Evolutionary conservation across 2,113 vertebrate genomes (phyloP).

Genomic region (Lepus europaeus): DNA sequence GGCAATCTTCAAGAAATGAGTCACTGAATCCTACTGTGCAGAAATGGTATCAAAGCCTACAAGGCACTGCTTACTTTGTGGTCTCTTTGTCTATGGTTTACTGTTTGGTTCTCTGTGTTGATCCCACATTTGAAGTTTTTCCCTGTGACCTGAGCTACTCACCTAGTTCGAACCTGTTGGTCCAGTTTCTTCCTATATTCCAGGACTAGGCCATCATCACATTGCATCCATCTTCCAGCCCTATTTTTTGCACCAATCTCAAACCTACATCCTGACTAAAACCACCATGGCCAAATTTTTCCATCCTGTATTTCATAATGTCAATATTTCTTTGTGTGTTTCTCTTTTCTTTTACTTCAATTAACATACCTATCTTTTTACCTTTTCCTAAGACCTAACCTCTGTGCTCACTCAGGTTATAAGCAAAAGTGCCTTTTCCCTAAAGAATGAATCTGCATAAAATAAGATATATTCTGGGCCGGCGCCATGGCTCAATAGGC

Average conservation of each 20-base stretch:
- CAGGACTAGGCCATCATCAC: rapidly evolving
- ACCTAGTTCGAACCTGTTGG: background rate
- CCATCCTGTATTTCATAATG: background rate
- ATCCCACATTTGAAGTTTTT: background rate
- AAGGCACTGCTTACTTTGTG: background rate
- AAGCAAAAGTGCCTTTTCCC: background rate
- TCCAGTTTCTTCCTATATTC: background rate
- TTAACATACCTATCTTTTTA: background rate
- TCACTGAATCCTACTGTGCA: background rate
- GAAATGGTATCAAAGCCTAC: background rate
- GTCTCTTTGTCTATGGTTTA: background rate
- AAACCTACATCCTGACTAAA: background rate
- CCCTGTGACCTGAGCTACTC: background rate
- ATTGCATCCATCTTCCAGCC: background rate
- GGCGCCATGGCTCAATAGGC: too few species aligned
- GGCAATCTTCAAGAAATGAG: background rate
- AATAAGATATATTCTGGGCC: background rate
- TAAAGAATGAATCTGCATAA: background rate
- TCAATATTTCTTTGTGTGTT: background rate
- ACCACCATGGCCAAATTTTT: background rate
- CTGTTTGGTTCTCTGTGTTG: background rate
- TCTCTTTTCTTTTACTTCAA: background rate
- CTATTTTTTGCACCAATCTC: background rate
- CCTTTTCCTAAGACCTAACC: background rate
- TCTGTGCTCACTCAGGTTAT: background rate